Conservation (phyloP, 2,113 vertebrate genomes). For the Oriolus oriolus region DNA sequence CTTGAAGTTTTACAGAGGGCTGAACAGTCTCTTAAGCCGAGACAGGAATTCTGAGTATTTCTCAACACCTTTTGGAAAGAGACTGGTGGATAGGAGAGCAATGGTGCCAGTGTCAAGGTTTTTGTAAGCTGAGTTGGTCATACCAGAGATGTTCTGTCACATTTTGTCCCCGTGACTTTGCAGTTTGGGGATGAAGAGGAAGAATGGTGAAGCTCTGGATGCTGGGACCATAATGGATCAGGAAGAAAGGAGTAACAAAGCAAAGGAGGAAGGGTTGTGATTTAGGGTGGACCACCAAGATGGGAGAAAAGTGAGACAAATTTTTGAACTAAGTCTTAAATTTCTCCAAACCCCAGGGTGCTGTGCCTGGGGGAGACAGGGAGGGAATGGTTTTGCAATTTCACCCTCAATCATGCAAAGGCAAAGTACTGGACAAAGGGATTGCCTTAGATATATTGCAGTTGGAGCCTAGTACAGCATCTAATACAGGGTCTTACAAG, state of each 20-base stretch:
- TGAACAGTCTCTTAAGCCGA: not conserved
- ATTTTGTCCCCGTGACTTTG: not conserved
- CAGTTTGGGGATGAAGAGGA: not conserved
- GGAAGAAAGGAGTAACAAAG: not conserved
- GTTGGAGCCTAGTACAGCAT: not conserved
- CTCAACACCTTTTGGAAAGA: not conserved
- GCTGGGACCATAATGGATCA: not conserved
- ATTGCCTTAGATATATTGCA: slow-evolving; percentile 9
- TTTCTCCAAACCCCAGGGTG: slow-evolving; percentile 22
- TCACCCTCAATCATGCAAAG: not conserved
- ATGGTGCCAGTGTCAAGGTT: not conserved
- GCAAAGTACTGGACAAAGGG: not conserved
- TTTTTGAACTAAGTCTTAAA: not conserved
- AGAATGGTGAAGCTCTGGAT: not conserved
- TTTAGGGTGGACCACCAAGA: slow-evolving; percentile 22
- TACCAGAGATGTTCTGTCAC: not conserved
- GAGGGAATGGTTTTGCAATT: not conserved
- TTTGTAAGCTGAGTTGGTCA: not conserved
- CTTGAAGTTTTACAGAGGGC: not conserved
- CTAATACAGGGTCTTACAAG: not conserved
- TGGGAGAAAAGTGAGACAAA: slow-evolving; percentile 19
- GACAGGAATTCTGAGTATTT: not conserved
- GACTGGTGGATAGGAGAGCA: not conserved
- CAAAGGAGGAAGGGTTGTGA: not conserved
- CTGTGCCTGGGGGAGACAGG: not conserved